Evolutionary conservation across 1,140 invertebrate species (phyloP).

Genomic region (Drosophila athabasca): DNA sequence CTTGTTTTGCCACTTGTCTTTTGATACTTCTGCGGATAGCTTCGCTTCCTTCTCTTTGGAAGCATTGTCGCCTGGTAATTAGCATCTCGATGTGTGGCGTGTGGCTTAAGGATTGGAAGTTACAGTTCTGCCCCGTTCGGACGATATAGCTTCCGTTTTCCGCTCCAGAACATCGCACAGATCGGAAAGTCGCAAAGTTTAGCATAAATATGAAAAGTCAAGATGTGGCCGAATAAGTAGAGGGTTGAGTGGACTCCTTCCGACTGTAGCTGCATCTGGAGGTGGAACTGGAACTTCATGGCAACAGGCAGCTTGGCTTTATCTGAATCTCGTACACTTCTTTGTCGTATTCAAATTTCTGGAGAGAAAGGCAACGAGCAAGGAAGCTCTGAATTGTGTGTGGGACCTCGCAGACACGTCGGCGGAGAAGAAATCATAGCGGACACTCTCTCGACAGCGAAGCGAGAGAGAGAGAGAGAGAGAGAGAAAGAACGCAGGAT

Average conservation of each 20-base stretch:
- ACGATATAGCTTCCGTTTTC: slow-evolving; percentile 52
- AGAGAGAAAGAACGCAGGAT: slow-evolving; percentile 40
- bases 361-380: slow-evolving; percentile 44
- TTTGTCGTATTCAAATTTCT: slow-evolving; percentile 75
- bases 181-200: slow-evolving; percentile 43
- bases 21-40: no score
- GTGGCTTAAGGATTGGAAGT: background rate
- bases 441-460: slow-evolving; percentile 63
- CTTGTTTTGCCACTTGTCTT: no score
- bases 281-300: slow-evolving; percentile 34
- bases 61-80: no score
- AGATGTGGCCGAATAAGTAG: slow-evolving; percentile 32
- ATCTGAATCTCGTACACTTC: slow-evolving; percentile 69
- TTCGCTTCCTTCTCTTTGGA: no score
- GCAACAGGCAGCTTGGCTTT: slow-evolving; percentile 57
- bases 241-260: slow-evolving; percentile 1
- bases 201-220: slow-evolving; percentile 72
- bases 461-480: slow-evolving; percentile 31
- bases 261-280: slow-evolving; percentile 2
- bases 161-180: slow-evolving; percentile 19
- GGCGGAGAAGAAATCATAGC: slow-evolving; percentile 61
- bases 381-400: slow-evolving; percentile 16
- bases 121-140: slow-evolving; percentile 20
- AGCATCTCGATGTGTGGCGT: no score
- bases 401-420: slow-evolving; percentile 26